These are phyloP conservation scores for Zaprionus nigranus DNA, from an alignment of 1,140 invertebrate genomes.

Conservation along the genomic window DNA sequence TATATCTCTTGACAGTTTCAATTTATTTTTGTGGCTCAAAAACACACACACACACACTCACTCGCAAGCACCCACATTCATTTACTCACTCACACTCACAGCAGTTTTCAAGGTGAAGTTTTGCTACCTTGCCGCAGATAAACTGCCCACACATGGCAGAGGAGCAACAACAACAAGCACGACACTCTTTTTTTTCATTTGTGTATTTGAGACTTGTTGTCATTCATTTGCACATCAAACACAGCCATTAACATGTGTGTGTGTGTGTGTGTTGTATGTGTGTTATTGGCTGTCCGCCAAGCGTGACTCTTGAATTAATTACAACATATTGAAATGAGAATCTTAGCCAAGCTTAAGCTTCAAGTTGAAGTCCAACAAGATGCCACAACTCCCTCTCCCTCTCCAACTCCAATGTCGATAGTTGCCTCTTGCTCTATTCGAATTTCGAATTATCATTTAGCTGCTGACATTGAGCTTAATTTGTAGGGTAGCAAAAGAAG, in stretches of 20 bases:
- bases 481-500: conserved; percentile 13
- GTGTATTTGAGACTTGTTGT: not conserved
- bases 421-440: conserved; percentile 24
- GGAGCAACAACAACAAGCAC: conserved; percentile 10
- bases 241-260: conserved; percentile 13
- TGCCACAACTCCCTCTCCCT: not conserved
- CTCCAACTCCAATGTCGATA: conserved; percentile 49
- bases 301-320: conserved; percentile 66
- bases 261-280: not conserved
- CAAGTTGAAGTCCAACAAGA: conserved; percentile 1
- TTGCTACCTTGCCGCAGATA: conserved; percentile 1
- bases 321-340: conserved; percentile 23
- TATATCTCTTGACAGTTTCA: conserved; percentile 43
- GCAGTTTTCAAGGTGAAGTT: not conserved
- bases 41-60: conserved; percentile 18
- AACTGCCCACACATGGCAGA: conserved; percentile 16
- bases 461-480: conserved; percentile 75
- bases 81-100: not conserved
- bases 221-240: conserved; percentile 9
- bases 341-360: not conserved
- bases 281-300: not conserved
- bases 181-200: not conserved
- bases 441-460: conserved; percentile 64
- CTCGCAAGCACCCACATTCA: conserved; percentile 53
- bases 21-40: conserved; percentile 63